Evolutionary conservation across 2,797 vertebrate genomes (phyloP).

Genomic region (Chelmon rostratus): DNA sequence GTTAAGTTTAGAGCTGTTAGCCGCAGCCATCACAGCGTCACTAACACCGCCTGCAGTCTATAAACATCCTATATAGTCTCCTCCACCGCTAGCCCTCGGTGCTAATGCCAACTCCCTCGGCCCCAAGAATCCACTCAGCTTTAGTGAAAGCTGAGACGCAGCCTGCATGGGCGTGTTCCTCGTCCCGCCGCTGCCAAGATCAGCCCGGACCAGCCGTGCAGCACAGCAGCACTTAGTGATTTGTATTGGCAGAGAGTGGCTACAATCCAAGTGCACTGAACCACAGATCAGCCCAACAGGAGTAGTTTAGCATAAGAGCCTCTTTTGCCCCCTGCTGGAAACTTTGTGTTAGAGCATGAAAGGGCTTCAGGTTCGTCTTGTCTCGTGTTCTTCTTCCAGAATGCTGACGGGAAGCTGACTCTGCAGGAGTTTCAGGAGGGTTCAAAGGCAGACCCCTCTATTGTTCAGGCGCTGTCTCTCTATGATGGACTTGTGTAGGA

Average conservation of each 20-base stretch:
- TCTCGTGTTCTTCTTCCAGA: conserved; percentile 84
- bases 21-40: conserved; percentile 62
- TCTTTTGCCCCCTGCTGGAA: conserved; percentile 78
- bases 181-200: conserved; percentile 49
- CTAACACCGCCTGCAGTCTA: conserved; percentile 70
- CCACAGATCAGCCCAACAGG: conserved; percentile 55
- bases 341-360: conserved; percentile 27
- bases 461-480: conserved; percentile 96
- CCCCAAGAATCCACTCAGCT: conserved; percentile 59
- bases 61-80: conserved; percentile 67
- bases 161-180: conserved; percentile 57
- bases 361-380: conserved; percentile 25
- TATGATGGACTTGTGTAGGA: conserved; percentile 95
- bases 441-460: conserved; percentile 98
- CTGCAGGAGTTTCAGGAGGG: conserved; percentile 99
- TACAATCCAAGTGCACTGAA: conserved; percentile 63
- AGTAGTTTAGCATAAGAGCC: conserved; percentile 32
- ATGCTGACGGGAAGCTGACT: conserved; percentile 96
- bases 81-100: conserved; percentile 41
- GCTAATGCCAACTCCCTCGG: conserved; percentile 47
- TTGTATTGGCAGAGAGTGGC: conserved; percentile 68
- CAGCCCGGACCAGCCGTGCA: conserved; percentile 50
- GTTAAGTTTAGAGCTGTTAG: conserved; percentile 66
- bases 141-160: conserved; percentile 72
- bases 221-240: conserved; percentile 67